Conservation (phyloP, 35 echinoderm and acorn worm genomes). For the Lytechinus variegatus region DNA sequence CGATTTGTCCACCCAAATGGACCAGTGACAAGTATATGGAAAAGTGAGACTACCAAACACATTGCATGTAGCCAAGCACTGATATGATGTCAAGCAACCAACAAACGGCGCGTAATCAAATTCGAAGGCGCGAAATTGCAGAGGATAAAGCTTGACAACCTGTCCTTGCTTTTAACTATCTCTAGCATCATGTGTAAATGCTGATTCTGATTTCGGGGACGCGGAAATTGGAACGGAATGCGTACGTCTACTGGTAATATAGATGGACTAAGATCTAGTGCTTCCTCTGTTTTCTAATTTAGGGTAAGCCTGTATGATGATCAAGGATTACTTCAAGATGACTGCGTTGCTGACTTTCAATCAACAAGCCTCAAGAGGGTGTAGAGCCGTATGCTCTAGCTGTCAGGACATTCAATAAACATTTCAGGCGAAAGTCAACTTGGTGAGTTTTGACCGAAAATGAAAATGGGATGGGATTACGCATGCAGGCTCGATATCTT, state of each 20-base stretch:
- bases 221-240: neutral
- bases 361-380: neutral
- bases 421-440: slow-evolving; percentile 10
- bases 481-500: neutral
- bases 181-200: neutral
- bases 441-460: neutral
- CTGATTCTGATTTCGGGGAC: neutral
- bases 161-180: slow-evolving; percentile 6
- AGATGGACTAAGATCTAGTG: neutral
- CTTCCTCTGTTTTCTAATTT: neutral
- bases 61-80: neutral
- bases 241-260: neutral
- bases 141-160: neutral
- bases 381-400: neutral
- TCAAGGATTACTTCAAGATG: neutral
- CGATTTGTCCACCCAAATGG: slow-evolving; percentile 12
- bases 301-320: slow-evolving; percentile 10
- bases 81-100: neutral
- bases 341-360: neutral
- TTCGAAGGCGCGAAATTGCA: slow-evolving; percentile 7
- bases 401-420: neutral
- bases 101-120: slow-evolving; percentile 20
- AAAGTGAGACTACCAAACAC: neutral
- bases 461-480: neutral
- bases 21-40: neutral